Base-by-base conservation (phyloP, 2,113 vertebrate species). In the Syngnathus scovelli region DNA sequence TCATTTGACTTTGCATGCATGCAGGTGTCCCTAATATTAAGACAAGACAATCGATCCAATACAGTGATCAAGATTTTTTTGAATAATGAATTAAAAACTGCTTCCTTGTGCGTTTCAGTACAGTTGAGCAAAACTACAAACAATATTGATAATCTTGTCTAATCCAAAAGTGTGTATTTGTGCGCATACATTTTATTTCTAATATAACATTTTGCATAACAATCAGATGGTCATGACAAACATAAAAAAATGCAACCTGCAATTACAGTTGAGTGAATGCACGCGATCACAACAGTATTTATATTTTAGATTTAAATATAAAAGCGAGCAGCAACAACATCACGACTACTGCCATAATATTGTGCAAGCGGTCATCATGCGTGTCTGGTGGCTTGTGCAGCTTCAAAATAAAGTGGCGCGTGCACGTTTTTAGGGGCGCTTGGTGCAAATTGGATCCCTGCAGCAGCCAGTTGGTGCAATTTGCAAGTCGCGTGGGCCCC, bases 401-500 rank as follows among this genome's bases (percentile, higher is more conserved):
- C 60, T 10, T 61, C 46, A 21, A 13, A 5, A 33, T 15, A 19
- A 46, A 13, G 82, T 82, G 83, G 76, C 43, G 67, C 65, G 64
- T 49, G 21, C 51, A 68, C 66, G 52, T 64, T 68, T 54, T 54
- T 55, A 46, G 11, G 52, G 1, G 27, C 62, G 61, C 65, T 58
- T 7, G 46, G 67, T 41, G 60, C 46, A 43, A 67, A 64, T 66
- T 33, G 48, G 66, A 37, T 36, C 66, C 39, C 68, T 70, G 78
- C 76, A 70, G 69, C 61, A 52, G 56, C 68, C 70, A 74, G 76
- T 79, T 68, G 70, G 79, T 68, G 70, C 72, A 68, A 78, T 67
- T 54, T 78, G 80, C 74, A 83, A 81, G 9, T 3, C 72, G 79
- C 84, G 67, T 84, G 77, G 66, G 72, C 58, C 1, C 39, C 39